These are phyloP conservation scores for Corythornis madagascariensis DNA, from an alignment of 2,113 vertebrate species.

Conservation along the genomic window DNA sequence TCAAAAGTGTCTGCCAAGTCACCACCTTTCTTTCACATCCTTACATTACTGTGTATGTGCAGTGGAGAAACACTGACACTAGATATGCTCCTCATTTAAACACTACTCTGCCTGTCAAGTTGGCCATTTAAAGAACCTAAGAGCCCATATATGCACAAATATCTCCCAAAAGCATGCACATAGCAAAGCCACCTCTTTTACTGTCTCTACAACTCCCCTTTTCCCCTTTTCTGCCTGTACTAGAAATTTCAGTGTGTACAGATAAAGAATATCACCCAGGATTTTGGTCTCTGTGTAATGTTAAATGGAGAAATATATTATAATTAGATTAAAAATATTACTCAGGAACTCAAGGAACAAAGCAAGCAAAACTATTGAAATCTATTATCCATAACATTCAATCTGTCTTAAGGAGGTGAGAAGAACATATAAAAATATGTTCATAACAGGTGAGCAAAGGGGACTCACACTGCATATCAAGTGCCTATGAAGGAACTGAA, in stretches of 20 bases:
- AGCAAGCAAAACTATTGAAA: neutral
- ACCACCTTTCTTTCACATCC: neutral
- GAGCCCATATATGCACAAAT: neutral
- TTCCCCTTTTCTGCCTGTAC: neutral
- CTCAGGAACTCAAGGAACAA: neutral
- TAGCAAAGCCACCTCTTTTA: neutral
- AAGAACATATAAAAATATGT: neutral
- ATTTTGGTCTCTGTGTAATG: neutral
- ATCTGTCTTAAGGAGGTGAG: neutral
- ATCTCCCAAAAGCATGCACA: neutral
- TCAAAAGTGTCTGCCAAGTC: neutral
- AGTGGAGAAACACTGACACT: neutral
- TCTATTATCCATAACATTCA: neutral
- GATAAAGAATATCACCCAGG: neutral
- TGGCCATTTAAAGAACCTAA: neutral
- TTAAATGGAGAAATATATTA: neutral
- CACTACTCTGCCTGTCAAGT: neutral
- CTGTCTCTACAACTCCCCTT: neutral
- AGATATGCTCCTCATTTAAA: neutral
- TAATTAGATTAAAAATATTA: neutral
- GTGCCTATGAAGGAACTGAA: neutral
- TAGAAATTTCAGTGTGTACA: neutral
- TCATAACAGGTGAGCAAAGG: neutral
- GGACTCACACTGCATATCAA: neutral
- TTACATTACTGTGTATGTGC: neutral